Evolutionary conservation across 2,113 vertebrate genomes (phyloP).

Genomic region (Nematolebias whitei): DNA sequence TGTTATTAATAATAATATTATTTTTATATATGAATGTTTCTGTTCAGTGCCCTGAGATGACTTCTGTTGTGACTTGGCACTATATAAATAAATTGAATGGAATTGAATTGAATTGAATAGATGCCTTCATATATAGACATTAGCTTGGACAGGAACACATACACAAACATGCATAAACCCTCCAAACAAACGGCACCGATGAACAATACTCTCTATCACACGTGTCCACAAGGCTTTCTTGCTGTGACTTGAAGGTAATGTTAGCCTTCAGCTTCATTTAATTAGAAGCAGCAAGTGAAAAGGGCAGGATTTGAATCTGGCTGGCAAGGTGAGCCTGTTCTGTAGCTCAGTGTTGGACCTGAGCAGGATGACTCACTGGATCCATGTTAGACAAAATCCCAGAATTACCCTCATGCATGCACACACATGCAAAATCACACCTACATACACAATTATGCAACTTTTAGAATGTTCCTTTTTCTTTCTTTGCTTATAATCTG

Average conservation of each 20-base stretch:
- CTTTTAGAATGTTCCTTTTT: too few species aligned
- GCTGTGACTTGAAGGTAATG: conserved; percentile 58
- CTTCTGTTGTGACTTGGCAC: too few species aligned
- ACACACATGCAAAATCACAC: not conserved
- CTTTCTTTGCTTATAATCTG: too few species aligned
- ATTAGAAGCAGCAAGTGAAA: conserved; percentile 72
- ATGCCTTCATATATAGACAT: conserved; percentile 6
- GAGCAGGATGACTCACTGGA: conserved; percentile 51
- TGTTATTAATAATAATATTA: too few species aligned
- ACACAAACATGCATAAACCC: conserved; percentile 35
- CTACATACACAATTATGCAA: not conserved
- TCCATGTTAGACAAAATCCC: conserved; percentile 51
- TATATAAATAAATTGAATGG: too few species aligned
- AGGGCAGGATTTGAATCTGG: conserved; percentile 63
- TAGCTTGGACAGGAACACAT: conserved; percentile 6
- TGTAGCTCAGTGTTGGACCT: conserved; percentile 53
- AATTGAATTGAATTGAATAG: too few species aligned
- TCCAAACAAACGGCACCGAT: too few species aligned
- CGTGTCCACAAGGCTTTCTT: conserved; percentile 26
- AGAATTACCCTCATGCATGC: conserved; percentile 50
- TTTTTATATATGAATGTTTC: too few species aligned
- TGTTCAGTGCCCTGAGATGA: too few species aligned
- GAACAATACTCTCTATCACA: conserved; percentile 20
- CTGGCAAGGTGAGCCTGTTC: conserved; percentile 58
- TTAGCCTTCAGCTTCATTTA: conserved; percentile 69